Percentiles rank a stretch among this genome's conserved stretches.
phyloP scores from a whole-genome alignment of 2,113 vertebrate species.

The Otolemur garnettii region DNA sequence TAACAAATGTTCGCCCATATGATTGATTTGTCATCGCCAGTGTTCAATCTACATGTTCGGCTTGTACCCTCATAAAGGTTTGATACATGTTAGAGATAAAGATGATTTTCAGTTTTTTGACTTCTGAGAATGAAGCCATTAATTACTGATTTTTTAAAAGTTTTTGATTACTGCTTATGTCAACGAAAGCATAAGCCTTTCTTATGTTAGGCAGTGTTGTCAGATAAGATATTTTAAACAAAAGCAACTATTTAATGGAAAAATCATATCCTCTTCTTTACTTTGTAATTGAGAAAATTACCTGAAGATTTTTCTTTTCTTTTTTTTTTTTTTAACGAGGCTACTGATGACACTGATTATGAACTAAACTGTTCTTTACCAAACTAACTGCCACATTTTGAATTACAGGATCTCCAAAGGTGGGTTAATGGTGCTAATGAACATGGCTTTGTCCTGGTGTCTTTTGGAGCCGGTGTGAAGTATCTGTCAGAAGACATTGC shows the following conservation, averaged over 20 bases:
- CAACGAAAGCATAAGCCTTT: background rate
- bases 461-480: conserved; percentile 98
- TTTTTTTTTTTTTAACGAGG: background rate
- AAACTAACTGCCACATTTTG: conserved; percentile 25
- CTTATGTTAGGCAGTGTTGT: background rate
- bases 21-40: background rate
- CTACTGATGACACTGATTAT: background rate
- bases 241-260: background rate
- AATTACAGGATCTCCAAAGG: conserved; percentile 91
- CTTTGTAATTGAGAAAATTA: background rate
- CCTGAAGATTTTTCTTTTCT: background rate
- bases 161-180: background rate
- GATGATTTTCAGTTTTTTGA: background rate
- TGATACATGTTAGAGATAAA: no score
- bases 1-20: background rate
- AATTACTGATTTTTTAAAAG: background rate
- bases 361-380: background rate
- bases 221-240: background rate
- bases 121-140: background rate
- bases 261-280: background rate
- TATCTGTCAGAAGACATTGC: conserved; percentile 97
- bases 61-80: background rate
- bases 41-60: background rate
- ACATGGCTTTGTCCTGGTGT: conserved; percentile 97
- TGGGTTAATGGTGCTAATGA: conserved; percentile 94